These are phyloP conservation scores for Axea sp. DNA, from an alignment of 2,888 invertebrate species.

Conservation along the genomic window DNA sequence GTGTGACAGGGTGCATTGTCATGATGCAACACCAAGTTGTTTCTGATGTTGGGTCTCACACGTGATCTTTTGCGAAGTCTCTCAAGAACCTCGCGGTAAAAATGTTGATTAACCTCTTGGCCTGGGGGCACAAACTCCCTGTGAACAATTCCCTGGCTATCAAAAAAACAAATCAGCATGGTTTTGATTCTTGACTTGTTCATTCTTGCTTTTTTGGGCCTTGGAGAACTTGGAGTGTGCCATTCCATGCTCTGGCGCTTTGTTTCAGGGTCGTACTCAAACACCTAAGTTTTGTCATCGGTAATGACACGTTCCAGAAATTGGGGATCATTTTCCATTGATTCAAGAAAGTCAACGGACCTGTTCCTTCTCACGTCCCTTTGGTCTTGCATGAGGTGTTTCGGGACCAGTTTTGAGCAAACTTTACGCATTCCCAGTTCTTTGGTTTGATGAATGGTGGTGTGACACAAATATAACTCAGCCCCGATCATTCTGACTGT, in stretches of 20 bases:
- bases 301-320: too few relatives aligned
- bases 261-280: constrained; percentile 55
- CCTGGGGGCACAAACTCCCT: not conserved
- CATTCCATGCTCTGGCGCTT: constrained; percentile 56
- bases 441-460: too few relatives aligned
- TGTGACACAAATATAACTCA: too few relatives aligned
- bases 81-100: not conserved
- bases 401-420: too few relatives aligned
- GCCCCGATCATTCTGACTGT: too few relatives aligned
- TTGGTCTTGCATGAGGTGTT: too few relatives aligned
- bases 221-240: constrained; percentile 28
- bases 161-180: constrained; percentile 61
- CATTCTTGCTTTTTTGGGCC: constrained; percentile 52
- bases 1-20: not conserved
- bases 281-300: constrained; percentile 55
- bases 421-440: too few relatives aligned
- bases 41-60: not conserved
- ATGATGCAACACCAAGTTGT: not conserved
- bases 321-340: too few relatives aligned
- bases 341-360: too few relatives aligned
- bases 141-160: constrained; percentile 5
- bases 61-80: not conserved
- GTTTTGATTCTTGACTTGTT: constrained; percentile 59
- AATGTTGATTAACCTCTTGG: not conserved
- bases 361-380: too few relatives aligned